These are phyloP conservation scores for Zelostemma sp. DNA, from an alignment of 1,140 invertebrate species.

Conservation along the genomic window DNA sequence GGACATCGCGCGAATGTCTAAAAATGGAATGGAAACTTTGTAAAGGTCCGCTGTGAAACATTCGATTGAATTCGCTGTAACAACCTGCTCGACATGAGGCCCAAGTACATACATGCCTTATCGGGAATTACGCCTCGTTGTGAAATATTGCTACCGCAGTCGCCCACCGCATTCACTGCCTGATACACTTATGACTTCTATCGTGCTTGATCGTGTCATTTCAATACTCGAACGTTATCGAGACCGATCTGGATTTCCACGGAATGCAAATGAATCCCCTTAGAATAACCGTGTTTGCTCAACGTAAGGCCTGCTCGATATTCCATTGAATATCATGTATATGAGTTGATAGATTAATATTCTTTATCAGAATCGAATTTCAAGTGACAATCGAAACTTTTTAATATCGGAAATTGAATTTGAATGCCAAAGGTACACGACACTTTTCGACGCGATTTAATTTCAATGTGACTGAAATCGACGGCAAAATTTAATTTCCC, in stretches of 20 bases:
- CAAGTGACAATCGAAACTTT: too few species aligned
- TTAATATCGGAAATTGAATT: too few species aligned
- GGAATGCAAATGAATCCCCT: too few species aligned
- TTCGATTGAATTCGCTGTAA: not conserved
- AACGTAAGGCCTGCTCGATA: not conserved
- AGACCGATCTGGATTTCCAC: too few species aligned
- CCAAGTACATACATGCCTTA: not conserved
- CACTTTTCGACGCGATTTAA: too few species aligned
- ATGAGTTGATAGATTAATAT: not conserved
- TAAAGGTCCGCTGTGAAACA: not conserved
- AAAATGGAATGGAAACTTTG: too few species aligned
- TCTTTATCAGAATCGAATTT: too few species aligned
- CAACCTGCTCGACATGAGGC: constrained; percentile 4
- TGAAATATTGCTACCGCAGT: constrained; percentile 53
- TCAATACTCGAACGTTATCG: not conserved
- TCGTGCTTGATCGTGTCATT: not conserved
- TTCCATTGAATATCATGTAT: not conserved
- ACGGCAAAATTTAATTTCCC: too few species aligned
- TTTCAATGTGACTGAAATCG: too few species aligned
- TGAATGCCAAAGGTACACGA: too few species aligned
- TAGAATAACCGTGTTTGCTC: too few species aligned
- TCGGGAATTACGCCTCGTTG: not conserved
- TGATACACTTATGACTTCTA: not conserved
- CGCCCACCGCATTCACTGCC: constrained; percentile 33
- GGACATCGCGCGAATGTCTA: too few species aligned